Percentiles rank a stretch among this genome's conserved stretches.
These are phyloP conservation scores for Zaprionus capensis DNA, from an alignment of 1,140 invertebrate genomes.

Conservation along the genomic window DNA sequence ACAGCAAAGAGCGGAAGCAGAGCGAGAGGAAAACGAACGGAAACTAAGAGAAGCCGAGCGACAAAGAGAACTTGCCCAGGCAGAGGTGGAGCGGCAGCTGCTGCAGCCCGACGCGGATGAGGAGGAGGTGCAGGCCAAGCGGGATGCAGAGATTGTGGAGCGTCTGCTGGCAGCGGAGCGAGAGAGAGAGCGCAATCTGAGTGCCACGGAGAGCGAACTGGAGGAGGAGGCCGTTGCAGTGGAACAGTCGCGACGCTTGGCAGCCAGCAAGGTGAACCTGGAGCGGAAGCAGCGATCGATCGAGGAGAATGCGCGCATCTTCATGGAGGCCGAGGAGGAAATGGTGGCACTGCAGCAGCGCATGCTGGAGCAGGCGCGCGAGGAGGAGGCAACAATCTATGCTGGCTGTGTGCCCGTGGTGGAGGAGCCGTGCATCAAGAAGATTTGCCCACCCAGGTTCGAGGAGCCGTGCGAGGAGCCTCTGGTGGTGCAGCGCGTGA, in stretches of 20 bases:
- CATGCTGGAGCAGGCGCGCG: slow-evolving; percentile 46
- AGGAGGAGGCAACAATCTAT: slow-evolving; percentile 52
- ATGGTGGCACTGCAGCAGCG: slow-evolving; percentile 76
- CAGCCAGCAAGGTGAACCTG: slow-evolving; percentile 45
- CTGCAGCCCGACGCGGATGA: slow-evolving; percentile 41
- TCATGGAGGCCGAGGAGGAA: slow-evolving; percentile 79
- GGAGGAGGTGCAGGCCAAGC: slow-evolving; percentile 35
- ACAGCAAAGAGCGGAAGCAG: slow-evolving; percentile 1
- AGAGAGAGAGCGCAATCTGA: slow-evolving; percentile 57
- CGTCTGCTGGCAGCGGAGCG: slow-evolving; percentile 66
- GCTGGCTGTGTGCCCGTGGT: slow-evolving; percentile 62
- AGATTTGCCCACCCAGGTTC: slow-evolving; percentile 56
- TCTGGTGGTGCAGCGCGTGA: slow-evolving; percentile 63
- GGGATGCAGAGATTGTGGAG: slow-evolving; percentile 69
- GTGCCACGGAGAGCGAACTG: slow-evolving; percentile 67
- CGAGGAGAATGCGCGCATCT: slow-evolving; percentile 75
- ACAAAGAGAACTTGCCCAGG: slow-evolving; percentile 36
- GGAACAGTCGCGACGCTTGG: slow-evolving; percentile 51
- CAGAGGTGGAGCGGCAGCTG: slow-evolving; percentile 38
- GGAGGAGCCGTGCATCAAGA: slow-evolving; percentile 71
- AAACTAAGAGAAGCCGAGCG: slow-evolving; percentile 23
- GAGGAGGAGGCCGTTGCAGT: slow-evolving; percentile 63
- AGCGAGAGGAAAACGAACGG: slow-evolving; percentile 18
- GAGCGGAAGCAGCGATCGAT: slow-evolving; percentile 69
- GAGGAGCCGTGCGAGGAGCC: slow-evolving; percentile 53